Evolutionary conservation across 2,113 vertebrate genomes (phyloP).

Genomic region (Murina feae): DNA sequence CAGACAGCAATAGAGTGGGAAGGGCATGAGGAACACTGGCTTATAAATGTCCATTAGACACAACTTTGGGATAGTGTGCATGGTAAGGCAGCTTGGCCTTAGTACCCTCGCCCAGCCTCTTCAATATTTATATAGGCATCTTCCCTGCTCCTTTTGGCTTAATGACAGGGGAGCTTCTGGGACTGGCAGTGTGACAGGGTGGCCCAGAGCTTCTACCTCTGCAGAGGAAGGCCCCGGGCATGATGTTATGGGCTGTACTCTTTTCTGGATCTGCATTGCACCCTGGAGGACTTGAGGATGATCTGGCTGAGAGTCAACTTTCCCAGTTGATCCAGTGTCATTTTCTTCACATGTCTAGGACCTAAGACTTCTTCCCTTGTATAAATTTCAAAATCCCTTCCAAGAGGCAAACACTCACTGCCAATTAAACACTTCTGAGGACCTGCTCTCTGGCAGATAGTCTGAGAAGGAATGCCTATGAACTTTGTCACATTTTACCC

Average conservation of each 20-base stretch:
- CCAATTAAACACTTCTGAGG: background rate
- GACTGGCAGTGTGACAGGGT: accelerated
- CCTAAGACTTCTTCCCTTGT: background rate
- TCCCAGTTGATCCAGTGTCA: background rate
- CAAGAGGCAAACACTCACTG: background rate
- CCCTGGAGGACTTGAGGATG: background rate
- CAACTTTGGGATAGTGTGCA: background rate
- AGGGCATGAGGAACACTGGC: background rate
- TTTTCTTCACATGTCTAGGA: background rate
- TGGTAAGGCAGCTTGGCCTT: background rate
- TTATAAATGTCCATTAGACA: background rate
- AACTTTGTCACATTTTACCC: background rate
- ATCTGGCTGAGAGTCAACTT: background rate
- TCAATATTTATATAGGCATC: background rate
- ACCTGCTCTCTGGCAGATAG: background rate
- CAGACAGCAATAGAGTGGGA: background rate
- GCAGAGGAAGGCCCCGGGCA: background rate
- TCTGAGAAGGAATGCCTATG: background rate
- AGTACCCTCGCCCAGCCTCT: accelerated
- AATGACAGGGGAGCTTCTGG: background rate
- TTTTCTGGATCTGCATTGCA: background rate
- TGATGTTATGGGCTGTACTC: accelerated
- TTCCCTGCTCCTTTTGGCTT: background rate
- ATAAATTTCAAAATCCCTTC: background rate
- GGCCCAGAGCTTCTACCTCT: background rate